A percentile compares a stretch with the other conserved stretches of the same genome.
Evolutionary conservation across 1,140 invertebrate genomes (phyloP).

Genomic region (Aphis gossypii): DNA sequence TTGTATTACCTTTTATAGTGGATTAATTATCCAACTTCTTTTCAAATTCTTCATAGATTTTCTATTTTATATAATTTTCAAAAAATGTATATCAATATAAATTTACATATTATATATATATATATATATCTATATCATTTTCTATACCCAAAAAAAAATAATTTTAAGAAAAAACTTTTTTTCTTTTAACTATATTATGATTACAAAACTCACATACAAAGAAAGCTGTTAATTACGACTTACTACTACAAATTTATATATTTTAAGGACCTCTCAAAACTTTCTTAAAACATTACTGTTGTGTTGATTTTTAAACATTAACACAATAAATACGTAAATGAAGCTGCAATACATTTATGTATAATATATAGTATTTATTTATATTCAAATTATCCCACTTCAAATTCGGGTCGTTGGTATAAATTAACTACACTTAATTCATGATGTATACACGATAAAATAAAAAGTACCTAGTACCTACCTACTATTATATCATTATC

Average conservation of each 20-base stretch:
- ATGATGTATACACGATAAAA: neutral
- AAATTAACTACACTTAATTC: neutral
- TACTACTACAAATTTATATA: constrained; percentile 12
- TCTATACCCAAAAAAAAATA: neutral
- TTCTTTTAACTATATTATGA: constrained; percentile 36
- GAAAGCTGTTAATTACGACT: constrained; percentile 13
- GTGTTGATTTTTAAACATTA: constrained; percentile 20
- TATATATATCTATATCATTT: neutral
- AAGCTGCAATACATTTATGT: constrained; percentile 6
- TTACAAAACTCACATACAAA: neutral
- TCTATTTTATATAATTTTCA: neutral
- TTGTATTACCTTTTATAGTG: neutral
- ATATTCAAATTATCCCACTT: neutral
- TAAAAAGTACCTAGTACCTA: neutral
- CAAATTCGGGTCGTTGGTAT: constrained; percentile 19
- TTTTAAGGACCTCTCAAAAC: constrained; percentile 63
- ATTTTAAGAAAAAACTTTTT: constrained; percentile 19
- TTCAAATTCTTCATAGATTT: neutral
- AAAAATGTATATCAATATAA: neutral
- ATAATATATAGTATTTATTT: neutral
- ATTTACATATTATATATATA: neutral
- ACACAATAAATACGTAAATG: neutral
- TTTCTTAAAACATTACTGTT: constrained; percentile 58
- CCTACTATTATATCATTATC: neutral
- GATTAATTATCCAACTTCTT: neutral